Conservation (phyloP, 2,888 invertebrate genomes). For the Epistrophe eligans region DNA sequence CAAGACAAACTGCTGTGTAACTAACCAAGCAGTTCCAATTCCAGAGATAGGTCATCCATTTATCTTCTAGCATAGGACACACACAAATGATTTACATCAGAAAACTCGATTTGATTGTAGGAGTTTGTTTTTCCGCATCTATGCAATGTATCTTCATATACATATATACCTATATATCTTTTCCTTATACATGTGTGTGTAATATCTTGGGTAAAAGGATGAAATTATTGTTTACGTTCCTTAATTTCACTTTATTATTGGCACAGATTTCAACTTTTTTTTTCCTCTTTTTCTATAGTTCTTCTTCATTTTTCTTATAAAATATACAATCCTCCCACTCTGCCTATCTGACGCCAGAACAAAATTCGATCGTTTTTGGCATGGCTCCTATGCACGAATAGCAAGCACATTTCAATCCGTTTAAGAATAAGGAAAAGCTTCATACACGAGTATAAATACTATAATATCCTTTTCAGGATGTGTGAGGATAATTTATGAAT, state of each 20-base stretch:
- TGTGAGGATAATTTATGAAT: conserved; percentile 73
- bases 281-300: background rate
- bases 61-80: conserved; percentile 37
- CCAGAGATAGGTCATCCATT: conserved; percentile 71
- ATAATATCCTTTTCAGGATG: conserved; percentile 15
- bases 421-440: conserved; percentile 2
- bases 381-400: conserved; percentile 19
- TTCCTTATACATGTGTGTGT: background rate
- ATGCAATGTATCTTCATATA: background rate
- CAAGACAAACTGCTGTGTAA: conserved; percentile 67
- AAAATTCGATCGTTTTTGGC: conserved; percentile 23
- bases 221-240: conserved; percentile 75
- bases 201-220: conserved; percentile 50
- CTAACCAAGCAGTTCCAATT: conserved; percentile 66
- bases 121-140: conserved; percentile 30
- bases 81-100: conserved; percentile 63
- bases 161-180: no score
- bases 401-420: conserved; percentile 47
- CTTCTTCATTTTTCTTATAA: conserved; percentile 13
- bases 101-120: conserved; percentile 23
- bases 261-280: conserved; percentile 67
- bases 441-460: background rate
- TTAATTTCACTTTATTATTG: conserved; percentile 76
- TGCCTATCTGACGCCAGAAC: conserved; percentile 70
- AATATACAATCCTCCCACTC: conserved; percentile 53